Evolutionary conservation across 2,888 invertebrate genomes (phyloP), one percentile per base, ranked within the genome.

Genomic region (Orgyia antiqua): DNA sequence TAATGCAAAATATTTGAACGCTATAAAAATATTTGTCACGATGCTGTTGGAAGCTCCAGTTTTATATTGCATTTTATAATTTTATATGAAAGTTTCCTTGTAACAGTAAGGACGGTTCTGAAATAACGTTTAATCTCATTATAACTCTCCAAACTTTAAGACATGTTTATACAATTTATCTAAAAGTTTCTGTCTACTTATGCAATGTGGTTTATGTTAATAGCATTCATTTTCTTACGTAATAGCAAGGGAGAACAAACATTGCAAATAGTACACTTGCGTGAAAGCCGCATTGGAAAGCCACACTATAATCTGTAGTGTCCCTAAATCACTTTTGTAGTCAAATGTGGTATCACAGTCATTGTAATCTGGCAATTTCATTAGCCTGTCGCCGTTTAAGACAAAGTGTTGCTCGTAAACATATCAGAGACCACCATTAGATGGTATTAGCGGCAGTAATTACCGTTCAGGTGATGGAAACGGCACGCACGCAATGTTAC

Each of bases 391-490:
- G 45, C 45, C 40, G 42, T 45, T 13, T 12, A 31, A 54, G 48
- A 55, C 38, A 39, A 50, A 60, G 45, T 51, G 45, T 30, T 33
- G 29, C 27, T 58, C 52, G 54, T 73, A 71, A 72, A 72, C 61
- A 66, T 54, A 54, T 68, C 70, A 58, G 44, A 45, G 39, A 31
- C 39, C 39, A 42, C 61, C 60, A 63, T 66, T 64, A 63, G 51
- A 35, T 46, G 38, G 48, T 54, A 57, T 71, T 63, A 64, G 56
- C 61, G 51, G 54, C 45, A 50, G 58, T 72, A 72, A 73, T 69
- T 68, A 58, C 51, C 34, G 31, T 38, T 33, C 21, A 31, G 33
- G 39, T 41, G 36, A 34, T 35, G 39, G 47, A 49, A 39, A 30
- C 30, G 31, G 30, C 34, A 34, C 37, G 31, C 36, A 19, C 37